Evolutionary conservation across 2,888 invertebrate genomes (phyloP).

Genomic region (Zygaena filipendulae): DNA sequence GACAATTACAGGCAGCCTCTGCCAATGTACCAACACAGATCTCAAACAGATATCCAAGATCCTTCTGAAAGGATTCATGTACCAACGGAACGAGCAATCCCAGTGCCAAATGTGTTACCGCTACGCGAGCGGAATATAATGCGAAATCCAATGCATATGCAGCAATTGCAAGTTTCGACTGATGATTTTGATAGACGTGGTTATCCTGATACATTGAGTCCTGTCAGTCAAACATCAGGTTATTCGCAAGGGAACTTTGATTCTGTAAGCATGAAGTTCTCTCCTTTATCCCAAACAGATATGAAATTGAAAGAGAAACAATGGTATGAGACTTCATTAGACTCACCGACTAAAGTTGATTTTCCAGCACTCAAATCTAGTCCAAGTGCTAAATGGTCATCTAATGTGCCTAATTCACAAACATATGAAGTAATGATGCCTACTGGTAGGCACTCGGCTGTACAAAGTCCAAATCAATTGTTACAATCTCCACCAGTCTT

Average conservation of each 20-base stretch:
- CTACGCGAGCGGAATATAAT: slow-evolving; percentile 45
- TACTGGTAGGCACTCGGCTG: slow-evolving; percentile 50
- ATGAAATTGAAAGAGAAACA: slow-evolving; percentile 68
- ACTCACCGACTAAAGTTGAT: slow-evolving; percentile 60
- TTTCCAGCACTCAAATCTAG: slow-evolving; percentile 44
- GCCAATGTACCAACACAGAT: slow-evolving; percentile 44
- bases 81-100: slow-evolving; percentile 37
- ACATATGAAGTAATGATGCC: slow-evolving; percentile 54
- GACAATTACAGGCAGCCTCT: slow-evolving; percentile 40
- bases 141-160: slow-evolving; percentile 46
- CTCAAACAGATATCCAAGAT: slow-evolving; percentile 55
- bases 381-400: slow-evolving; percentile 60
- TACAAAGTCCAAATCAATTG: slow-evolving; percentile 49
- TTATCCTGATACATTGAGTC: slow-evolving; percentile 47
- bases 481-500: slow-evolving; percentile 44
- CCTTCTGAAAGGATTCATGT: slow-evolving; percentile 33
- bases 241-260: slow-evolving; percentile 49
- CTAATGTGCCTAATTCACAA: slow-evolving; percentile 66
- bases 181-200: slow-evolving; percentile 47
- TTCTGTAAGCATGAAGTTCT: slow-evolving; percentile 51
- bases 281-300: slow-evolving; percentile 49
- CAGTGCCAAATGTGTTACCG: slow-evolving; percentile 51
- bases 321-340: slow-evolving; percentile 77
- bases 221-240: slow-evolving; percentile 51
- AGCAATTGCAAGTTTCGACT: slow-evolving; percentile 53